Conservation (phyloP, 2,113 vertebrate genomes). For the human (Homo sapiens) region DNA sequence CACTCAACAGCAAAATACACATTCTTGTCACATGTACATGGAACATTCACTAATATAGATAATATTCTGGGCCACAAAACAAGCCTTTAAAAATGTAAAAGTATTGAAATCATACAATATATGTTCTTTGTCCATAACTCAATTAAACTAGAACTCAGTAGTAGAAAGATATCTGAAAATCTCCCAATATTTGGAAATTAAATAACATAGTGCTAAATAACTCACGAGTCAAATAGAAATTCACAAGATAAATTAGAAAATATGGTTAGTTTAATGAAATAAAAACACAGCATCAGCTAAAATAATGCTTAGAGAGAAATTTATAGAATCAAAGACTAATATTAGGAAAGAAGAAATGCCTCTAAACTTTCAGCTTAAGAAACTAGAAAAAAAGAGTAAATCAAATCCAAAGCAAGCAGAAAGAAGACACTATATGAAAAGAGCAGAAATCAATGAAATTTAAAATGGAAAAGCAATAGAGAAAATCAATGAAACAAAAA, state of each 20-base stretch:
- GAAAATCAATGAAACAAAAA: not conserved
- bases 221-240: not conserved
- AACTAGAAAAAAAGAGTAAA: not conserved
- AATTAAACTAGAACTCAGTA: not conserved
- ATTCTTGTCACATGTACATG: not conserved
- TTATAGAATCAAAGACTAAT: not conserved
- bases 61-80: not conserved
- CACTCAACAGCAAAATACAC: not conserved
- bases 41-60: not conserved
- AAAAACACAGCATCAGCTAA: not conserved
- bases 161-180: not conserved
- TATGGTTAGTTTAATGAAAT: not conserved
- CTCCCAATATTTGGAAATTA: not conserved
- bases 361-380: not conserved
- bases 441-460: not conserved
- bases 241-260: not conserved
- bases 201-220: not conserved
- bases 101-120: not conserved
- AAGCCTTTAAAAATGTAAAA: not conserved
- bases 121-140: not conserved
- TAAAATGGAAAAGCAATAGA: not conserved
- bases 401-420: not conserved
- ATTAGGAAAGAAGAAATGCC: not conserved
- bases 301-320: not conserved
- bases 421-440: not conserved